Percentiles rank a stretch among this genome's conserved stretches.
Conservation (phyloP, 2,113 vertebrate species). For the Edolisoma coerulescens region DNA sequence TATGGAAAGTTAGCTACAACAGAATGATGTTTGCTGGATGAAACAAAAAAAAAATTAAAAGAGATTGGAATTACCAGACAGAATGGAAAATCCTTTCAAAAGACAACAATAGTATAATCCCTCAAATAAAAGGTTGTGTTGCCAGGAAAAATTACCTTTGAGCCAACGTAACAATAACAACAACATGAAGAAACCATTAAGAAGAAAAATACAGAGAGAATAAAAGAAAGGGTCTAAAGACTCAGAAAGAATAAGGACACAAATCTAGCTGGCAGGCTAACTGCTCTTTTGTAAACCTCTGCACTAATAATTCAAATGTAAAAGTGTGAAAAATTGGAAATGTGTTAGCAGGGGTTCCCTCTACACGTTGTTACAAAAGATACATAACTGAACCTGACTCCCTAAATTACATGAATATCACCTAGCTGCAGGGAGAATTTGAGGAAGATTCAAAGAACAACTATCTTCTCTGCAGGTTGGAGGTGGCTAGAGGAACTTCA, state of each 20-base stretch:
- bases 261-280: neutral
- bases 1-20: neutral
- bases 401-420: neutral
- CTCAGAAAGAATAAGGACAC: neutral
- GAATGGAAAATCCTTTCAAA: slow-evolving; percentile 22
- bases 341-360: neutral
- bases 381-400: neutral
- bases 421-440: neutral
- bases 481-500: neutral
- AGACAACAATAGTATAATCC: neutral
- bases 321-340: neutral
- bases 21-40: neutral
- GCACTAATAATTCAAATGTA: neutral
- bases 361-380: neutral
- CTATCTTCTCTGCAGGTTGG: neutral
- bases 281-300: neutral
- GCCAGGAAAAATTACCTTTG: slow-evolving; percentile 52
- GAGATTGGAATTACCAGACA: neutral
- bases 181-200: neutral
- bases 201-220: neutral
- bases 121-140: neutral
- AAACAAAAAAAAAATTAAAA: neutral
- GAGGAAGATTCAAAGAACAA: neutral
- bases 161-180: slow-evolving; percentile 11
- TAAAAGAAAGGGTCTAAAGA: neutral